These are phyloP conservation scores for Selene dorsalis DNA, from an alignment of 2,797 vertebrate genomes.

Conservation along the genomic window DNA sequence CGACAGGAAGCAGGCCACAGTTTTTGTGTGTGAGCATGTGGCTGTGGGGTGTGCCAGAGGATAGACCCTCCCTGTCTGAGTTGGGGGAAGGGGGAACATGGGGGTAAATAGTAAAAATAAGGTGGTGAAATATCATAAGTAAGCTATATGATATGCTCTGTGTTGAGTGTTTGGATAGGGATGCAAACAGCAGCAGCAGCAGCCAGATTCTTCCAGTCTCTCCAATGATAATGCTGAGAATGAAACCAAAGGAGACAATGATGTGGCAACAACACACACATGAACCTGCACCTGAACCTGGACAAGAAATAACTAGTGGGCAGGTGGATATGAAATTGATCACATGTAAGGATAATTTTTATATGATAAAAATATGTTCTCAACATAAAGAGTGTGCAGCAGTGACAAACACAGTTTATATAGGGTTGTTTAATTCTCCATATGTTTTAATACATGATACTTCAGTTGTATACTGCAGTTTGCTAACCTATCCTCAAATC, in stretches of 20 bases:
- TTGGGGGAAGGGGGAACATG: slow-evolving; percentile 23
- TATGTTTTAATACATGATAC: no score
- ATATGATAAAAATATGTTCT: no score
- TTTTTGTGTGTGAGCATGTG: slow-evolving; percentile 66
- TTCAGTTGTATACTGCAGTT: no score
- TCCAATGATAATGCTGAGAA: not conserved
- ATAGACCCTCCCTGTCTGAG: slow-evolving; percentile 58
- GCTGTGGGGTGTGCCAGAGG: slow-evolving; percentile 58
- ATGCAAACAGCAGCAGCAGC: slow-evolving; percentile 28
- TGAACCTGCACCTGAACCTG: slow-evolving; percentile 4
- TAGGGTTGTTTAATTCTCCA: not conserved
- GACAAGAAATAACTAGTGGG: no score
- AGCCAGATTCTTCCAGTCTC: not conserved
- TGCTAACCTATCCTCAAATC: not conserved
- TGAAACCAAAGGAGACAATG: not conserved
- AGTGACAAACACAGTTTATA: not conserved
- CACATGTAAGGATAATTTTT: no score
- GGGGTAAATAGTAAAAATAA: slow-evolving; percentile 27
- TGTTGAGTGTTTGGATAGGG: slow-evolving; percentile 9
- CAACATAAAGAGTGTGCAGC: no score
- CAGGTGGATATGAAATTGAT: not conserved
- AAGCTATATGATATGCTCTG: slow-evolving; percentile 22
- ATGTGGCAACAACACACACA: not conserved
- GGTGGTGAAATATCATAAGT: slow-evolving; percentile 39
- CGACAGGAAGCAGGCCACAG: slow-evolving; percentile 76